Percentiles rank a stretch among this genome's conserved stretches.
phyloP scores from a whole-genome alignment of 2,113 vertebrate genomes.

The Suncus etruscus region DNA sequence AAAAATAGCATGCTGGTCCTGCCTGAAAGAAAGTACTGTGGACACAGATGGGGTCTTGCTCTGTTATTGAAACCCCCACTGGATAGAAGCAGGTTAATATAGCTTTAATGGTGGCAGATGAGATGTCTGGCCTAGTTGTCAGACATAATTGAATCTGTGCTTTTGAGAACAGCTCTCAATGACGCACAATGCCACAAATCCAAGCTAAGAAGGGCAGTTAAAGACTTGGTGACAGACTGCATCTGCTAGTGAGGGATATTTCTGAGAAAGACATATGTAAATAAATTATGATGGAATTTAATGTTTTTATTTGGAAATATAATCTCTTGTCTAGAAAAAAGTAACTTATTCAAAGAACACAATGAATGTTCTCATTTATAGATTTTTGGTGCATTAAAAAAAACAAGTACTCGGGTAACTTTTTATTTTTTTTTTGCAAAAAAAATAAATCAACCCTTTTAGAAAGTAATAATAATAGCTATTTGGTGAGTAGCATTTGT shows the following conservation, averaged over 20 bases:
- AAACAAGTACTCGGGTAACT: not conserved
- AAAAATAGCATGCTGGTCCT: not conserved
- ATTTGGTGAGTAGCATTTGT: not conserved
- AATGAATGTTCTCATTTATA: not conserved
- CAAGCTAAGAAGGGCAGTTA: conserved; percentile 53
- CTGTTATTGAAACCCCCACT: not conserved
- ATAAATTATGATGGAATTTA: conserved; percentile 3
- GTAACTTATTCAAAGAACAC: not conserved
- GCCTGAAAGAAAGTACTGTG: conserved; percentile 62
- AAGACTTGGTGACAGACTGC: conserved; percentile 52
- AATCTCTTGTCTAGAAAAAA: conserved; percentile 28
- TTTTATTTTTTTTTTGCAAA: no score
- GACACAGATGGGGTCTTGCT: conserved; percentile 60
- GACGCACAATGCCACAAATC: conserved; percentile 73
- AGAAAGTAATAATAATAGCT: not conserved
- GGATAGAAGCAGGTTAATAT: conserved; percentile 69
- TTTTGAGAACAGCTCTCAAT: conserved; percentile 69
- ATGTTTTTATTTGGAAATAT: conserved; percentile 3
- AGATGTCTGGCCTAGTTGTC: conserved; percentile 63
- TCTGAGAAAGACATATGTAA: not conserved
- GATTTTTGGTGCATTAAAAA: not conserved
- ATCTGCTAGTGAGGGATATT: not conserved
- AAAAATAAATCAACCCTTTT: no score
- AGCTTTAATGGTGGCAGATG: conserved; percentile 74
- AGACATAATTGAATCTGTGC: conserved; percentile 72